These are phyloP conservation scores for Anguilla anguilla DNA, from an alignment of 2,797 vertebrate genomes.

Conservation along the genomic window DNA sequence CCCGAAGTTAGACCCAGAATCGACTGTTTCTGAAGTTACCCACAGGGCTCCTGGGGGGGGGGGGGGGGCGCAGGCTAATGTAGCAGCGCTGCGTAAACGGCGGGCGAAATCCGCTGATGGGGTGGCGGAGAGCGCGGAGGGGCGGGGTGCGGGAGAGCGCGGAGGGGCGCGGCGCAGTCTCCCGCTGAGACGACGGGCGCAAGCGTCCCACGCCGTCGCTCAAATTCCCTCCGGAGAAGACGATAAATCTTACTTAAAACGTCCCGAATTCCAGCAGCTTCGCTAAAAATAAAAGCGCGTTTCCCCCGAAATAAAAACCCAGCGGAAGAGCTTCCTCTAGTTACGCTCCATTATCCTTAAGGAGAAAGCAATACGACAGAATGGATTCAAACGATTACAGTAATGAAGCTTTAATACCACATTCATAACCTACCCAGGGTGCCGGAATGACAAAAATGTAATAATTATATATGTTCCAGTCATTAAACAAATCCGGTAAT, in stretches of 20 bases:
- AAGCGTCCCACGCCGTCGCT: background rate
- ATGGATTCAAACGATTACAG: slow-evolving; percentile 29
- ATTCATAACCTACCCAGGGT: slow-evolving; percentile 17
- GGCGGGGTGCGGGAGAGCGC: background rate
- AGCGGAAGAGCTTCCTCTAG: background rate
- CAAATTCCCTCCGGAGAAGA: background rate
- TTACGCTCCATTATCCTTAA: slow-evolving; percentile 27
- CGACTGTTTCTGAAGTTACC: slow-evolving; percentile 6
- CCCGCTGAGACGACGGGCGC: background rate
- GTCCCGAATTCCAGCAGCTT: background rate
- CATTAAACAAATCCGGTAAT: background rate
- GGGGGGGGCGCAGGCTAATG: background rate
- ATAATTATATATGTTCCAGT: slow-evolving; percentile 8
- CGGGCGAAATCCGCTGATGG: background rate
- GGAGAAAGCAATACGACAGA: slow-evolving; percentile 14
- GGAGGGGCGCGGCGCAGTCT: background rate
- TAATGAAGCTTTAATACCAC: slow-evolving; percentile 25
- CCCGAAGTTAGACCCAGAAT: background rate
- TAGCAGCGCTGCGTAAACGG: background rate
- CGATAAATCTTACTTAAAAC: slow-evolving; percentile 9
- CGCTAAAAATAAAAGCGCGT: background rate
- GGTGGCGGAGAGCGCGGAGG: background rate
- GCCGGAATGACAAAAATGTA: slow-evolving; percentile 27
- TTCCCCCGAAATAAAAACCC: background rate
- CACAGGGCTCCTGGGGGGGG: background rate